Base-by-base conservation (phyloP, 92 coral and sea anemone genomes). In the Phymanthus crucifer region DNA sequence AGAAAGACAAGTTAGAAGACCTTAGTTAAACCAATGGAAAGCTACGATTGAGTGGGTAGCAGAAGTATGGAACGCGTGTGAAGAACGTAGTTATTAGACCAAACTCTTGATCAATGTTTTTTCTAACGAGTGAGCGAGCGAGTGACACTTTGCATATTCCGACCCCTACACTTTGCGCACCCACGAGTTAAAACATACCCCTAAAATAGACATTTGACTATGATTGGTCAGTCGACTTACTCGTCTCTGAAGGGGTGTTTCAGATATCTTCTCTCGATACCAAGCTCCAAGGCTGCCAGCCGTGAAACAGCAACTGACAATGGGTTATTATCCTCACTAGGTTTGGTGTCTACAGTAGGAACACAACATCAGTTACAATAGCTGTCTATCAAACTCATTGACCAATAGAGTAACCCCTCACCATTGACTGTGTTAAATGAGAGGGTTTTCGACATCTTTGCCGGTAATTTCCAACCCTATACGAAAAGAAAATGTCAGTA, bases 391-490 rank as follows among this genome's bases (percentile, higher is more conserved):
- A 77, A 35, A 23, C 16, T n/a, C 35, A 77, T 7, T 43, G 18
- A 75, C 12, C 33, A 75, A 74, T 6, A n/a, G 4, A 19, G n/a
- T 13, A 45, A 54, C 17, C 27, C 68, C 91, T 83, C 79, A 94
- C 98, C 97, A 64, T 93, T 83, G 36, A 35, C 69, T 27, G 85
- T 45, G 77, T 83, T 94, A 78, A 86, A 94, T 32, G 92, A 84
- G 66, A 95, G 76, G 9, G 93, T 90, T 71, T 94, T 91, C 7
- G 98, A 92, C 16, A 97, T 93, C 74, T 95, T 95, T 5, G 95
- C 70, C 6, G 97, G 97, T 70, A 95, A 81, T 74, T 93, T 95
- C 98, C 98, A 95, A 12, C 98, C 98, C 98, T 95, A 37, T 14
- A 73, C 27, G 37, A 29, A 56, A 1, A 23, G n/a, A 16, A 24